phyloP scores from a whole-genome alignment of 23 tunicate species.

The Oikopleura vanhoeffeni region DNA sequence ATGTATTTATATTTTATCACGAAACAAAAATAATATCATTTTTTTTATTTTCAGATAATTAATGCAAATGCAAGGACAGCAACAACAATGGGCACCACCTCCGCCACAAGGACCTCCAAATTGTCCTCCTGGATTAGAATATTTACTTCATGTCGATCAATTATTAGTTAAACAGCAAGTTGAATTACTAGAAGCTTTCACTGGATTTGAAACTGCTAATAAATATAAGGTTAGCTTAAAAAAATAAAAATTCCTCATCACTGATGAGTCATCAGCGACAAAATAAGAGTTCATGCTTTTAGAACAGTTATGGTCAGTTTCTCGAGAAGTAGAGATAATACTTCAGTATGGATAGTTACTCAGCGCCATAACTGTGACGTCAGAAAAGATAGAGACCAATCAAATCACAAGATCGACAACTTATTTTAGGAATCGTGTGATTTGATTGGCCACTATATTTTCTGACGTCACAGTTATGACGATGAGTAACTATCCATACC shows the following conservation, averaged over 20 bases:
- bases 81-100: neutral
- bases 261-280: too few relatives aligned
- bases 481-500: too few relatives aligned
- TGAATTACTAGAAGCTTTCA: constrained; percentile 57
- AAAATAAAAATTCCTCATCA: neutral
- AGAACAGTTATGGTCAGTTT: too few relatives aligned
- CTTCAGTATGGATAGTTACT: too few relatives aligned
- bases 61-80: constrained; percentile 5
- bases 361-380: too few relatives aligned
- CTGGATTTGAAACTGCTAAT: constrained; percentile 9
- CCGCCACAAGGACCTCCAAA: neutral
- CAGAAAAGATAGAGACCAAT: too few relatives aligned
- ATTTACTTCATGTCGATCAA: constrained; percentile 68
- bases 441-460: too few relatives aligned
- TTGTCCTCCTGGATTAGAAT: constrained; percentile 86
- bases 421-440: too few relatives aligned
- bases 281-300: neutral
- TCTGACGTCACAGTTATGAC: too few relatives aligned
- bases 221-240: neutral
- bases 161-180: constrained; percentile 81
- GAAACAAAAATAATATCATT: neutral
- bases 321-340: too few relatives aligned
- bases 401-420: too few relatives aligned
- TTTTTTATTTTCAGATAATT: neutral
- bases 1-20: too few relatives aligned